A percentile compares a stretch with the other conserved stretches of the same genome.
These are phyloP conservation scores for Archegozetes longisetosus DNA, from an alignment of 1,140 invertebrate species.

Conservation along the genomic window DNA sequence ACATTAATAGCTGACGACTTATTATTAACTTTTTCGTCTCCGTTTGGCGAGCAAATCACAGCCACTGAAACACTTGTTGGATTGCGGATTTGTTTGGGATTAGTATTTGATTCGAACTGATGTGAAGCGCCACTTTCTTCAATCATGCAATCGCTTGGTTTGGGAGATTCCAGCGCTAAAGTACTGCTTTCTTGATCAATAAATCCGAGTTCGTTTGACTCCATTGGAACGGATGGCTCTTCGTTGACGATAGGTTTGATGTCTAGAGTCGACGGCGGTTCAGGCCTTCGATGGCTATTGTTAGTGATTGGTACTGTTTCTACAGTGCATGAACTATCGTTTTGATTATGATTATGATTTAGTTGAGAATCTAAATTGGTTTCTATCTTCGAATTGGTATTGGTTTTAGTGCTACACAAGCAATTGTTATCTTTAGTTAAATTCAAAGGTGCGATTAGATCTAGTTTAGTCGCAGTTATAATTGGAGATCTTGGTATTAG, in stretches of 20 bases:
- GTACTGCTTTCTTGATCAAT: conserved; percentile 6
- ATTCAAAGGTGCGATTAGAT: not conserved
- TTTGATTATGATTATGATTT: not conserved
- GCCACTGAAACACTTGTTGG: too few species aligned
- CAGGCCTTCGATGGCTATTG: not conserved
- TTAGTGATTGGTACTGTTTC: not conserved
- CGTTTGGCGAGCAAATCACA: too few species aligned
- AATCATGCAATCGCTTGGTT: not conserved
- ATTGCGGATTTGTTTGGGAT: not conserved
- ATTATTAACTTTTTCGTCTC: not conserved
- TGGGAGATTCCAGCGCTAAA: not conserved
- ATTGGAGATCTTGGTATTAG: conserved; percentile 14
- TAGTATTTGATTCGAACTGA: not conserved
- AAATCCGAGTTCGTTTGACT: not conserved
- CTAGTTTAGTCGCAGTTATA: conserved; percentile 2
- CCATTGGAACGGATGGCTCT: not conserved
- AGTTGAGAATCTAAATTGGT: not conserved
- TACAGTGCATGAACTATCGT: not conserved
- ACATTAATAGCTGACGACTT: not conserved
- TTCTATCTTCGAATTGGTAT: not conserved
- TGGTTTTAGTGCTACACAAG: too few species aligned
- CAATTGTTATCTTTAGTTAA: too few species aligned
- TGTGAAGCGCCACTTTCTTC: too few species aligned
- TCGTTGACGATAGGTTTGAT: not conserved
- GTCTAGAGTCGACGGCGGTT: not conserved